Base-by-base conservation (phyloP, 2,113 vertebrate species). In the Pholis gunnellus region DNA sequence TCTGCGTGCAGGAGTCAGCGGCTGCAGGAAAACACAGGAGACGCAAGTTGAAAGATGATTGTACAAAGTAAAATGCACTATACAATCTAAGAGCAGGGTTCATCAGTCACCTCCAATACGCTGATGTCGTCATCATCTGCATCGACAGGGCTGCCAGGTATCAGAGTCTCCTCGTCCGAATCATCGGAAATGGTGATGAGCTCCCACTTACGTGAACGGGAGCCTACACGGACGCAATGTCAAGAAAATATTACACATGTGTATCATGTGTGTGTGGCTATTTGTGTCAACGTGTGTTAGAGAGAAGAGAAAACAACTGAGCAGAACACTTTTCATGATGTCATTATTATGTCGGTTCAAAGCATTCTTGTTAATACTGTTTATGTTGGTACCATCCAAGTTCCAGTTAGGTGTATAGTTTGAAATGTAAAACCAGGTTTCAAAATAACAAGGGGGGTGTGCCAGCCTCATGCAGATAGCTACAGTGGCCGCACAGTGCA, bases 161-260 rank as follows among this genome's bases (percentile, higher is more conserved):
- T 90, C 40, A 93, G 67, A 48, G 87, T 71, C 72, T 99, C 98
- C 80, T 99, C 98, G 63, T 99, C 98, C 0, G 97, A 99, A 78
- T 97, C 97, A 61, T 99, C 97, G 0, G 97, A 97, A 91, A 98
- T 97, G 0, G 90, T 97, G 94, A 98, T 98, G 81, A 96, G 93
- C 17, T 92, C 89, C 60, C 96, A 95, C 85, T 93, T 91, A 86
- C 89, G 92, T 40, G 69, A 5, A 2, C 67, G 65, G 0, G 89
- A 81, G 46, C 92, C 94, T 94, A 25, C 27, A 72, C n/a, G 38
- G 6, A 57, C n/a, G 40, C 40, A 56, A 1, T 4, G 2, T 13
- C 10, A 64, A 15, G 9, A 65, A n/a, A 72, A 13, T 34, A 48
- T 18, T 15, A 48, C 2, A 11, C 36, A 56, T 31, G 1, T 29